A percentile compares a stretch with the other conserved stretches of the same genome.
These are phyloP conservation scores for Mythimna ferrago DNA, from an alignment of 2,888 invertebrate genomes.

Conservation along the genomic window DNA sequence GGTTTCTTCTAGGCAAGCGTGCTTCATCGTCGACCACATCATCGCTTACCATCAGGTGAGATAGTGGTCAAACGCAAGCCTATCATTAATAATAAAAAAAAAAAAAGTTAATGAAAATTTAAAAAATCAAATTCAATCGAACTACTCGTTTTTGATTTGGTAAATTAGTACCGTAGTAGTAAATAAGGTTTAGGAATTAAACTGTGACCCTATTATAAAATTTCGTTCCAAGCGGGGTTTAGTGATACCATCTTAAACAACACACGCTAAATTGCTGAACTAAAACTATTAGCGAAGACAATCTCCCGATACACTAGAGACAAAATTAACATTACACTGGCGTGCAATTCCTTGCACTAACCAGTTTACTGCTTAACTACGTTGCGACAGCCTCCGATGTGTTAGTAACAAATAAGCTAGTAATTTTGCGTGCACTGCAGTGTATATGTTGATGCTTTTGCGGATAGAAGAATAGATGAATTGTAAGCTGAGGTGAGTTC, in stretches of 20 bases:
- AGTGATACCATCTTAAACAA: not conserved
- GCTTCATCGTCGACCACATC: too few relatives aligned
- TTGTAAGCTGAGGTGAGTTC: too few relatives aligned
- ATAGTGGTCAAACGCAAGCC: too few relatives aligned
- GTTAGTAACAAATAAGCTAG: slow-evolving; percentile 37
- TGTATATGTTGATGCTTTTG: slow-evolving; percentile 12
- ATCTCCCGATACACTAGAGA: slow-evolving; percentile 51
- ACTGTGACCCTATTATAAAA: not conserved
- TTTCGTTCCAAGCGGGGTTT: not conserved
- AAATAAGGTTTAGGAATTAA: not conserved
- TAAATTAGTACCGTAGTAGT: not conserved
- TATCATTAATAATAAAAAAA: too few relatives aligned
- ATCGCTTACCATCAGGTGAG: too few relatives aligned
- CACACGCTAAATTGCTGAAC: slow-evolving; percentile 33
- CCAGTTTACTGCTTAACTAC: slow-evolving; percentile 52
- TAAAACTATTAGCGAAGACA: slow-evolving; percentile 54
- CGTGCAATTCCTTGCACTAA: slow-evolving; percentile 60
- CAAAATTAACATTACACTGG: slow-evolving; percentile 51
- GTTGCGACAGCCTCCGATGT: slow-evolving; percentile 40
- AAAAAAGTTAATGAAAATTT: too few relatives aligned
- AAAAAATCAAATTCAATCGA: not conserved
- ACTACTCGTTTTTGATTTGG: not conserved
- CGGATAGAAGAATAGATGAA: not conserved
- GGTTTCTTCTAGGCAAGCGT: too few relatives aligned
- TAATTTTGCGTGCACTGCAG: slow-evolving; percentile 35